Evolutionary conservation across 92 coral and sea anemone species (phyloP).

Genomic region (Palythoa caribaeorum): DNA sequence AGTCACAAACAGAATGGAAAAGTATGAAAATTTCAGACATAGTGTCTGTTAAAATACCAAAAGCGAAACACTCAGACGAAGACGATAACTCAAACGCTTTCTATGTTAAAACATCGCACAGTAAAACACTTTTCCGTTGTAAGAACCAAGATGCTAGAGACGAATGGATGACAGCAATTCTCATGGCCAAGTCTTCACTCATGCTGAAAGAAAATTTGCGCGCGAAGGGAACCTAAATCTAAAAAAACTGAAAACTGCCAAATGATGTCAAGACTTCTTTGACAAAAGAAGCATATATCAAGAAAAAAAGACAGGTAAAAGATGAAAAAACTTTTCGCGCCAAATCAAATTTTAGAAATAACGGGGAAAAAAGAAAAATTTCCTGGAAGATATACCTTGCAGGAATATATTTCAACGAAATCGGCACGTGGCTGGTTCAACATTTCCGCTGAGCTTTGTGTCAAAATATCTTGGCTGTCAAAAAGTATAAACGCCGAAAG

Average conservation of each 20-base stretch:
- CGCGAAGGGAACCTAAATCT: not conserved
- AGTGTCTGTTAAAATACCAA: slow-evolving; percentile 42
- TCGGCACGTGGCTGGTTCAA: not conserved
- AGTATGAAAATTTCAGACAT: slow-evolving; percentile 13
- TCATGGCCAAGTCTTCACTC: slow-evolving; percentile 27
- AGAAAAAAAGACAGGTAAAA: not conserved
- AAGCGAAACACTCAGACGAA: not conserved
- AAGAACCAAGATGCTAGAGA: slow-evolving; percentile 26
- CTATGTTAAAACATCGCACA: slow-evolving; percentile 32
- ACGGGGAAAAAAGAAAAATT: not conserved
- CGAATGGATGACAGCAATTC: slow-evolving; percentile 45
- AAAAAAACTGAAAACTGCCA: not conserved
- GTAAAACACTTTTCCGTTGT: slow-evolving; percentile 34
- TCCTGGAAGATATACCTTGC: not conserved
- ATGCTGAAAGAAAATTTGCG: slow-evolving; percentile 28
- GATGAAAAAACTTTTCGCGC: not conserved
- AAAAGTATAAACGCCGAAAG: not conserved
- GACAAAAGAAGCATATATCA: not conserved
- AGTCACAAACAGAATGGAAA: slow-evolving; percentile 28
- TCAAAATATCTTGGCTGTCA: not conserved
- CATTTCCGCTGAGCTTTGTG: slow-evolving; percentile 22
- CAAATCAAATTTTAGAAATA: not conserved
- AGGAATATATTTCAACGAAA: no score
- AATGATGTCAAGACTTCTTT: not conserved
- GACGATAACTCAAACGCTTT: slow-evolving; percentile 11